Base-by-base conservation (phyloP, 2,113 vertebrate genomes). In the Oreotrochilus melanogaster region DNA sequence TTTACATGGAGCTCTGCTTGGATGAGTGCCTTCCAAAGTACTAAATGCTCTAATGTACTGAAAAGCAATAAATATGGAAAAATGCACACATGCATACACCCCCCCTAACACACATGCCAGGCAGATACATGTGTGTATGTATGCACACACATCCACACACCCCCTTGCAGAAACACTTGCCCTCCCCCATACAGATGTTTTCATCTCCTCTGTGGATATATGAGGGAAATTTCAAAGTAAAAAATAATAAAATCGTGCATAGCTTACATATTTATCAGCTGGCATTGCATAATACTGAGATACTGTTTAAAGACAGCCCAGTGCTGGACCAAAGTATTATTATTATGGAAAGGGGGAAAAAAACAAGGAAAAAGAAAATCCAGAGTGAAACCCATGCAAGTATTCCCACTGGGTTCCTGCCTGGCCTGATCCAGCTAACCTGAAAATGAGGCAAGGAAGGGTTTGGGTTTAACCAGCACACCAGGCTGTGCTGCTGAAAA, bases 41-140 rank as follows among this genome's bases (percentile, higher is more conserved):
- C 96, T 97, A 92, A 97, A 97, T 96, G 93, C 96, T 96, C 95
- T 95, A 95, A 97, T 97, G 97, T 97, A 95, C 96, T 92, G 96
- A 97, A 97, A 97, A 97, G 93, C 78, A 90, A 98, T 97, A 97
- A 97, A 97, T 97, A 97, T 92, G 96, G 96, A 97, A 96, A 96
- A 79, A 95, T 35, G 31, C 88, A 89, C 53, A 90, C 75, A 85
- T 27, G 75, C 76, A 62, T 39, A 39, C 47, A 22, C 19, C 17
- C 45, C 45, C 45, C 45, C 45, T 37, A 37, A 37, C 35, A 37
- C 39, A 39, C 39, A 39, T 13, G 11, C 39, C 39, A 65, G 90
- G 94, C 69, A 81, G 87, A 92, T 91, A 95, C 64, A 74, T 94
- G 93, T 74, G 78, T 24, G 42, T 61, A 74, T 95, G 93, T 74